Conservation (phyloP, 2,113 vertebrate genomes). For the Calyptomena viridis region DNA sequence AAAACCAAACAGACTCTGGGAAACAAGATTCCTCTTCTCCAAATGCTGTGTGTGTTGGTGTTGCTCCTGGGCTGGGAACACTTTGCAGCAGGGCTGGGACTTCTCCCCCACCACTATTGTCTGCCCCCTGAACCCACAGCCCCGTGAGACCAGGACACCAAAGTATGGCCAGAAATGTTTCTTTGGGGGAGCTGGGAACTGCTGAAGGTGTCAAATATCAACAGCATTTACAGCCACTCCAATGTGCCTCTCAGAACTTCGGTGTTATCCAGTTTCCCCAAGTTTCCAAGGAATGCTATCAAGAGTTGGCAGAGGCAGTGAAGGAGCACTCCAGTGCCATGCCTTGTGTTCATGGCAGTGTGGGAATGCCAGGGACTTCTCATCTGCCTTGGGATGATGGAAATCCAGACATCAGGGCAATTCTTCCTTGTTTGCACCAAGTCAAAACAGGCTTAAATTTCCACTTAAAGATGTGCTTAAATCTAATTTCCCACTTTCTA, state of each 20-base stretch:
- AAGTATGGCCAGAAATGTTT: not conserved
- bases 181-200: conserved; percentile 13
- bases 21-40: not conserved
- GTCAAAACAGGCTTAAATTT: not conserved
- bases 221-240: conserved; percentile 22
- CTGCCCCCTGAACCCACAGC: not conserved
- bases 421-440: not conserved
- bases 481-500: not conserved
- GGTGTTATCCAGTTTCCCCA: conserved; percentile 40
- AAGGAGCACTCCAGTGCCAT: not conserved
- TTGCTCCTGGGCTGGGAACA: not conserved
- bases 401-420: not conserved
- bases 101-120: not conserved
- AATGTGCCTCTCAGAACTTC: not conserved
- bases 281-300: conserved; percentile 53
- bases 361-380: not conserved
- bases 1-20: not conserved
- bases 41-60: not conserved
- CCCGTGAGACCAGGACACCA: not conserved
- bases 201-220: conserved; percentile 29
- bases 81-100: not conserved
- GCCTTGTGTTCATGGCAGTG: not conserved
- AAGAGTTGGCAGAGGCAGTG: conserved; percentile 41
- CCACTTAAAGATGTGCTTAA: not conserved
- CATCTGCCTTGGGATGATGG: not conserved